Base-by-base conservation (phyloP, 2,797 vertebrate genomes). In the Masticophis lateralis region DNA sequence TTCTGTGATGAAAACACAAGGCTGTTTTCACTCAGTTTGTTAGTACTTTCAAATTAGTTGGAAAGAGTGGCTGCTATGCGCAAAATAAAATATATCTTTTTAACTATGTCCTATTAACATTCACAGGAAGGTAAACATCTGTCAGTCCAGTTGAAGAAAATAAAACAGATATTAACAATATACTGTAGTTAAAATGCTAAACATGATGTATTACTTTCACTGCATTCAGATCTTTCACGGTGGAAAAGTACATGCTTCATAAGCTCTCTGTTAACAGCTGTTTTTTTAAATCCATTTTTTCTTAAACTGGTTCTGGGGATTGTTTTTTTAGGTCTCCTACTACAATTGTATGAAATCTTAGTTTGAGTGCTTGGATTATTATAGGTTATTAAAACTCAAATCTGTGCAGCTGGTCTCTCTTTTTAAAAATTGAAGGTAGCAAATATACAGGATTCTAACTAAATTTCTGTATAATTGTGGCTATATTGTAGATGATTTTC, bases 41-140 rank as follows among this genome's bases (percentile, higher is more conserved):
- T 90, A 74, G 92, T 83, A 88, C 51, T 93, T 69, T 89, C 79
- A 18, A 79, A 5, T 59, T 89, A 89, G 55, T n/a, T 57, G 60
- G 86, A 94, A 94, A 55, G 37, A 57, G 47, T 86, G 86, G 53
- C 59, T 53, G 43, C 56, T 56, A 59, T 27, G 92, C 94, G 28
- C 87, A 86, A 57, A 87, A 88, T 90, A 92, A 92, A 94, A 95
- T 94, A 74, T 74, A 32, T 74, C 88, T 90, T 91, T 83, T 79
- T 93, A 96, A 90, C 94, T 91, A 92, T 69, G 6, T 93, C 93
- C 91, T 96, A 91, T 83, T 95, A 93, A 92, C 32, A 9, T 3
- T 43, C 66, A 93, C 94, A 57, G 93, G 91, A 96, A 97, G 96
- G 92, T 59, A 91, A 57, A 96, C 94, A 94, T 55, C 63, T 95